Evolutionary conservation across 2,113 vertebrate species (phyloP).

Genomic region (Mus pahari): DNA sequence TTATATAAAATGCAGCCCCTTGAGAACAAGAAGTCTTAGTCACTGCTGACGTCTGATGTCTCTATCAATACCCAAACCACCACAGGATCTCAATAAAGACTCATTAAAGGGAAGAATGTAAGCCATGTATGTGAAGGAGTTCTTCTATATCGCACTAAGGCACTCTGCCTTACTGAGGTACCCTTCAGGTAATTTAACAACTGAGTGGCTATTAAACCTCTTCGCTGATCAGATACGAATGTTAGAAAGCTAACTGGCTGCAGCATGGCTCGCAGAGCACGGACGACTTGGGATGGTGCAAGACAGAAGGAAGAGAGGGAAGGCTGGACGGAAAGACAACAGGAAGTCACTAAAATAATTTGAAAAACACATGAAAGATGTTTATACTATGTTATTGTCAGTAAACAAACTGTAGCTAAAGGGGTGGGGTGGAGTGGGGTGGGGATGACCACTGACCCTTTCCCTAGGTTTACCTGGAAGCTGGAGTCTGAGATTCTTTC

Average conservation of each 20-base stretch:
- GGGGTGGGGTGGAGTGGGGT: neutral
- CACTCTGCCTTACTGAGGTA: conserved; percentile 26
- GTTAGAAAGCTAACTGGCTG: neutral
- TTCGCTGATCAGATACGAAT: conserved; percentile 24
- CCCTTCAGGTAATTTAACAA: conserved; percentile 4
- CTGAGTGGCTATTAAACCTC: neutral
- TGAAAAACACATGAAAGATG: conserved; percentile 2
- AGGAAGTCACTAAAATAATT: conserved; percentile 55
- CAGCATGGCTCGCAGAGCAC: neutral
- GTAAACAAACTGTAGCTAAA: conserved; percentile 39
- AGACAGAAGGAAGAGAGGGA: neutral
- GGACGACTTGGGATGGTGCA: neutral
- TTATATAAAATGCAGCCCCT: neutral
- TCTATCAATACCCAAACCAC: neutral
- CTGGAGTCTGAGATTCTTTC: conserved; percentile 89
- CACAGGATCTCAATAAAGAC: neutral
- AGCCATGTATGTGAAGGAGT: neutral
- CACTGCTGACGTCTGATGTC: neutral
- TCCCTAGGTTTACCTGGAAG: conserved; percentile 88
- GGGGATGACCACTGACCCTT: neutral
- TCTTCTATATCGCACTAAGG: neutral
- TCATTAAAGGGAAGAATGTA: conserved; percentile 29
- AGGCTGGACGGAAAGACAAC: neutral
- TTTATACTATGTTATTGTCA: conserved; percentile 22
- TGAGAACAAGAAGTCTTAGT: neutral